Base-by-base conservation (phyloP, 1,140 invertebrate genomes). In the Steinernema khuongi region DNA sequence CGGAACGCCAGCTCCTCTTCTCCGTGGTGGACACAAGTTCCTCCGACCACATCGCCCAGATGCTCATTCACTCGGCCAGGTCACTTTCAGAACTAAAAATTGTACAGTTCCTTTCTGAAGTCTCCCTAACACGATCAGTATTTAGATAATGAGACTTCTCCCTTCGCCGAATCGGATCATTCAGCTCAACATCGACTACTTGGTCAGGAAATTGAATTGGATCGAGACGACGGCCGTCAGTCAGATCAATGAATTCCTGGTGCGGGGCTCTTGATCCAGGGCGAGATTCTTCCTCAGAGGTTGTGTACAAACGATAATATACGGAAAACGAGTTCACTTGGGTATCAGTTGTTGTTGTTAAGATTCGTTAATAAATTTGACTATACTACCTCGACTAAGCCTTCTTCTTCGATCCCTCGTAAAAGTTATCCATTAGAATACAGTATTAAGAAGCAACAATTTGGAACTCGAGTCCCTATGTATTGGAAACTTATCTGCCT, bases 61-160 rank as follows among this genome's bases (percentile, higher is more conserved):
- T 60, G 50, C 50, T 60, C 50, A 60, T 60, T 14, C 50, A 60
- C 50, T 60, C 50, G 7, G 50, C 50, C 22, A 14, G 50, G 19
- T 60, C 50, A 4, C 50, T 60, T 60, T 60, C 50, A 26, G 50
- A 60, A 26, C 50, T 60, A 4, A 60, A 60, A 60, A 60, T 60
- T 26, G 50, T 60, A 17, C n/a, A n/a, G n/a, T 14, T 14, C 22
- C 7, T 14, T 60, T 22, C 19, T 60, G 50, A 4, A 14, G 4
- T 60, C 26, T 22, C 7, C 22, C 26, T 7, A 14, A 22, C 7
- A 14, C 4, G 50, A 60, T n/a, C 19, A 14, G 14, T 60, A n/a
- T 60, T 22, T 41, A 60, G 50, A 60, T 60, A 14, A 60, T 60
- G 50, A 60, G 26, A 60, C 50, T 60, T 14, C 50, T 60, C 19